These are phyloP conservation scores for Phocides pigmalion DNA, from an alignment of 1,140 invertebrate genomes.

Conservation along the genomic window DNA sequence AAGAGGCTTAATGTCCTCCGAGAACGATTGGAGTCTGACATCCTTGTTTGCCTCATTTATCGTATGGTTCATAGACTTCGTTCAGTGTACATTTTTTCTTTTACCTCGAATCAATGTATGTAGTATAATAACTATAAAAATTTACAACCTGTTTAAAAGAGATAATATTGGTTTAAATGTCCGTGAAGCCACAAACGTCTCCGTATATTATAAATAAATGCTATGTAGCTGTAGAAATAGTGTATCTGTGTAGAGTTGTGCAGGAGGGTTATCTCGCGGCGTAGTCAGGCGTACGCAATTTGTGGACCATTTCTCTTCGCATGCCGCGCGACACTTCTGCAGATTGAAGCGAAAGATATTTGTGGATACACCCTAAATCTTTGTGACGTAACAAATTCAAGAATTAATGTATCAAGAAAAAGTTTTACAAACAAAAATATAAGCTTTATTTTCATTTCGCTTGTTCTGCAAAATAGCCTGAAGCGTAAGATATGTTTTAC, in stretches of 20 bases:
- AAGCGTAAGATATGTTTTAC: neutral
- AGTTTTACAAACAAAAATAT: neutral
- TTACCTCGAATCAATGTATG: slow-evolving; percentile 16
- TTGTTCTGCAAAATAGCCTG: neutral
- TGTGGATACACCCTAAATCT: slow-evolving; percentile 48
- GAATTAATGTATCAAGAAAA: neutral
- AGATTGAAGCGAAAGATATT: slow-evolving; percentile 62
- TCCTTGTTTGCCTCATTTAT: slow-evolving; percentile 39
- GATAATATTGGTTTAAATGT: slow-evolving; percentile 14
- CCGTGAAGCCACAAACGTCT: slow-evolving; percentile 5
- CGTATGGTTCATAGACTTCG: neutral
- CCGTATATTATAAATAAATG: slow-evolving; percentile 1
- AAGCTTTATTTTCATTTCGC: neutral
- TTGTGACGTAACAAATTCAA: slow-evolving; percentile 23
- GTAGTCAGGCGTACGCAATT: slow-evolving; percentile 71
- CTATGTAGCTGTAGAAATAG: slow-evolving; percentile 4
- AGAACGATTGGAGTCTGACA: slow-evolving; percentile 35
- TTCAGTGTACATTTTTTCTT: slow-evolving; percentile 13
- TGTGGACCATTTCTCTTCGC: slow-evolving; percentile 72
- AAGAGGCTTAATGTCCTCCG: slow-evolving; percentile 44
- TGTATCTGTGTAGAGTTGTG: slow-evolving; percentile 31
- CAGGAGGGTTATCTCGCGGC: slow-evolving; percentile 44
- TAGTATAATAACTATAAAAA: slow-evolving; percentile 29
- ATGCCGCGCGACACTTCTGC: slow-evolving; percentile 65
- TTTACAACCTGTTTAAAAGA: slow-evolving; percentile 20